Percentiles rank a stretch among this genome's conserved stretches.
These are phyloP conservation scores for Calameuta filiformis DNA, from an alignment of 2,888 invertebrate genomes.

Conservation along the genomic window DNA sequence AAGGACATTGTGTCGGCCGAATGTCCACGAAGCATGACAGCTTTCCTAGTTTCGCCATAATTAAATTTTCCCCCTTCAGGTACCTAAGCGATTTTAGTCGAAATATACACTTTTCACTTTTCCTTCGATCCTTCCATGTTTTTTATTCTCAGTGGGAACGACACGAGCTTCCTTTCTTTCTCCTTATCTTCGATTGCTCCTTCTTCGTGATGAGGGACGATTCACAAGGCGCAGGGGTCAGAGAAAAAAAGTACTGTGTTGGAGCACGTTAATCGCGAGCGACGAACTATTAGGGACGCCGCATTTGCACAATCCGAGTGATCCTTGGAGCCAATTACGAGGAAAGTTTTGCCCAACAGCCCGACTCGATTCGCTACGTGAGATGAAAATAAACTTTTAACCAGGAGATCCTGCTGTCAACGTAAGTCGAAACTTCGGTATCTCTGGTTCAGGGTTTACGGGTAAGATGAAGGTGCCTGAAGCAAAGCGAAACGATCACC, in stretches of 20 bases:
- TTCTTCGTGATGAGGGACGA: not conserved
- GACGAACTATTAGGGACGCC: not conserved
- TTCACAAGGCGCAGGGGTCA: not conserved
- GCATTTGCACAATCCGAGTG: not conserved
- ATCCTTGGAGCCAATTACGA: not conserved
- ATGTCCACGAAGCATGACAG: not conserved
- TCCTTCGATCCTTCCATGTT: not conserved
- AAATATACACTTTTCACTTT: not conserved
- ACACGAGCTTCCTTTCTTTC: not conserved
- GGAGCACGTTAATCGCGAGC: not conserved
- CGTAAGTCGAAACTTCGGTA: not conserved
- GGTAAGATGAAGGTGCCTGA: not conserved
- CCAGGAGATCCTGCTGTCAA: not conserved
- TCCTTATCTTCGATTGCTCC: not conserved
- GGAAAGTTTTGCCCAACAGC: not conserved
- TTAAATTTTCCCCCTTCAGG: not conserved
- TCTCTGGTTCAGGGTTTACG: not conserved
- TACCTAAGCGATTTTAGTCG: not conserved
- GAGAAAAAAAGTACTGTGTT: not conserved
- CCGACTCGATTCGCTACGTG: slow-evolving; percentile 16
- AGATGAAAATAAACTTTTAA: slow-evolving; percentile 16
- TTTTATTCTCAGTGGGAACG: not conserved
- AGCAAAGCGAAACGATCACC: not conserved
- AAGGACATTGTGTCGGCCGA: not conserved
- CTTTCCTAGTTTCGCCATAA: not conserved